Conservation (phyloP, 2,797 vertebrate genomes). For the Pygocentrus nattereri region DNA sequence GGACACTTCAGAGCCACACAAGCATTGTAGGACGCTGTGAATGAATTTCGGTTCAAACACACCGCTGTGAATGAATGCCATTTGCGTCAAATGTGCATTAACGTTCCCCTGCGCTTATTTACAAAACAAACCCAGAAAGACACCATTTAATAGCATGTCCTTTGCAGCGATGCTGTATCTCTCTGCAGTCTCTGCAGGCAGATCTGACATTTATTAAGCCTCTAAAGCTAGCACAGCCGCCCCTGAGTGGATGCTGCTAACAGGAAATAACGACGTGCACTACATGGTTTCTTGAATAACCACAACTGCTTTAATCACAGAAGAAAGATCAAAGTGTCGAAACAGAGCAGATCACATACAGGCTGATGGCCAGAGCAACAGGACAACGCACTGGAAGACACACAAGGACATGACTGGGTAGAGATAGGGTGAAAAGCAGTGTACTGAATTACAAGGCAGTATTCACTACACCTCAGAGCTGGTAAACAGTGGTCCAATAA, state of each 20-base stretch:
- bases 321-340: background rate
- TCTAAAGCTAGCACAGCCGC: background rate
- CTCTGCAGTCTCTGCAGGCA: background rate
- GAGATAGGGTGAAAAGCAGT: background rate
- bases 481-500: background rate
- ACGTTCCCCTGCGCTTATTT: background rate
- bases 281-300: slow-evolving; percentile 3
- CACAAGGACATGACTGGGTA: background rate
- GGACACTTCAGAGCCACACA: slow-evolving; percentile 5
- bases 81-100: background rate
- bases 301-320: background rate
- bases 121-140: background rate
- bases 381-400: slow-evolving; percentile 6
- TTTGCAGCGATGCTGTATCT: background rate
- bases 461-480: background rate
- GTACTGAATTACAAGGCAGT: background rate
- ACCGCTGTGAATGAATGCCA: background rate
- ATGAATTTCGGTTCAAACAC: slow-evolving; percentile 23
- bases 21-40: slow-evolving; percentile 37
- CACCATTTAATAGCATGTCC: background rate
- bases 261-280: background rate
- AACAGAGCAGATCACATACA: slow-evolving; percentile 9
- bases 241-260: background rate
- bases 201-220: background rate
- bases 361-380: slow-evolving; percentile 16